Evolutionary conservation across 2,113 vertebrate genomes (phyloP).

Genomic region (Hystrix cristata): DNA sequence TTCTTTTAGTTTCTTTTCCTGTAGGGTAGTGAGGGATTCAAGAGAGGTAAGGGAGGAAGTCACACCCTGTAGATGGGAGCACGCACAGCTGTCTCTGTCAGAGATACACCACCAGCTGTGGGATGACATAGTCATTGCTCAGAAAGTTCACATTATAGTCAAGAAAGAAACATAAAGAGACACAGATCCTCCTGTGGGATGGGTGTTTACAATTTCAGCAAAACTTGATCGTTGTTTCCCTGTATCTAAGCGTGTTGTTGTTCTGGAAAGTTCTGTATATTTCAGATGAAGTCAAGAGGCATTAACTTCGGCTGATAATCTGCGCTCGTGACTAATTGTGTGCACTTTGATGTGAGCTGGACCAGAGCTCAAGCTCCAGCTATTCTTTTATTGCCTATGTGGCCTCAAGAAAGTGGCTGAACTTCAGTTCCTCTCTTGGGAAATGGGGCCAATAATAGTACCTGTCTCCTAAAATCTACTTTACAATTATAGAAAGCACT

Average conservation of each 20-base stretch:
- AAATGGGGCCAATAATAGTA: background rate
- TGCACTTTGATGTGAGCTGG: background rate
- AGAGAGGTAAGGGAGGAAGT: background rate
- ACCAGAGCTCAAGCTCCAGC: background rate
- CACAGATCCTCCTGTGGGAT: background rate
- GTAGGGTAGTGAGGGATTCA: background rate
- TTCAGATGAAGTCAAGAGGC: background rate
- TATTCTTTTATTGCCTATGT: background rate
- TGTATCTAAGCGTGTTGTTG: background rate
- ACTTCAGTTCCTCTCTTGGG: background rate
- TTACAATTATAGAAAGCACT: background rate
- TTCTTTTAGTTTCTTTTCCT: background rate
- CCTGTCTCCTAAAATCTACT: background rate
- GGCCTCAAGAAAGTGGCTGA: background rate
- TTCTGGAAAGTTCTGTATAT: background rate
- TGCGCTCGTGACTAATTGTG: background rate
- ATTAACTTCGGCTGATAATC: background rate
- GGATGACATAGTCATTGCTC: background rate
- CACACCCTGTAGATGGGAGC: background rate
- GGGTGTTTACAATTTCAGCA: constrained; percentile 6
- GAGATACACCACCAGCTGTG: too few species aligned
- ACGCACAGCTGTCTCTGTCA: background rate
- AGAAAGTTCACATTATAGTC: background rate
- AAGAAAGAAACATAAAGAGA: background rate
- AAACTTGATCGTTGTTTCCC: background rate